Conservation (phyloP, 1,140 invertebrate genomes). For the Orchesella cincta region DNA sequence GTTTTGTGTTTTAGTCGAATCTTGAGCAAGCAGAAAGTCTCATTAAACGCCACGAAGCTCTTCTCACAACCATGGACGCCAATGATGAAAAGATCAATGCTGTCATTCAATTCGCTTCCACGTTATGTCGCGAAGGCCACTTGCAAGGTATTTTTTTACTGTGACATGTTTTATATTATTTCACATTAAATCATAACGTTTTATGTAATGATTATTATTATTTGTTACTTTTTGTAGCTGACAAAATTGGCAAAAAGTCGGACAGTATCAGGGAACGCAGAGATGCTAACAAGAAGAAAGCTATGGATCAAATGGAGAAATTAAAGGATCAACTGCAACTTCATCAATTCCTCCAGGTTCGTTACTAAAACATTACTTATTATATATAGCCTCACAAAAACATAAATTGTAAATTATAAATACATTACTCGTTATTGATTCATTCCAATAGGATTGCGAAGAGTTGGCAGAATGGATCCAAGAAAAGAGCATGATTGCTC, state of each 20-base stretch:
- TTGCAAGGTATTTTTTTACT: slow-evolving; percentile 57
- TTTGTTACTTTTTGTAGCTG: slow-evolving; percentile 71
- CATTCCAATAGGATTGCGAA: slow-evolving; percentile 79
- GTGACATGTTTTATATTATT: background rate
- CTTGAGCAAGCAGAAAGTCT: slow-evolving; percentile 96
- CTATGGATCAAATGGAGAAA: slow-evolving; percentile 86
- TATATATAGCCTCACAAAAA: too few species aligned
- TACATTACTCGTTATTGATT: slow-evolving; percentile 58
- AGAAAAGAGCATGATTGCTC: slow-evolving; percentile 96
- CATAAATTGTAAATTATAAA: slow-evolving; percentile 15
- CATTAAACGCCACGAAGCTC: slow-evolving; percentile 96
- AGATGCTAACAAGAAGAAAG: slow-evolving; percentile 85
- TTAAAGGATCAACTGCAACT: slow-evolving; percentile 90
- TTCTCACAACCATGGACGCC: slow-evolving; percentile 98
- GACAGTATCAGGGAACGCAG: slow-evolving; percentile 90
- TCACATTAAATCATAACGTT: too few species aligned
- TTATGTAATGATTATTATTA: background rate
- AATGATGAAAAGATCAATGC: slow-evolving; percentile 99
- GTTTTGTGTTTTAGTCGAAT: slow-evolving; percentile 61
- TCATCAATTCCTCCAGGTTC: slow-evolving; percentile 87
- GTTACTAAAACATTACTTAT: background rate
- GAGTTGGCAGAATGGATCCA: slow-evolving; percentile 95
- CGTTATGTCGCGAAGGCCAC: slow-evolving; percentile 84
- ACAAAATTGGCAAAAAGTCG: slow-evolving; percentile 94
- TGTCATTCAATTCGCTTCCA: slow-evolving; percentile 87